phyloP scores from a whole-genome alignment of 2,797 vertebrate species.

The Orientallactaga sibirica region DNA sequence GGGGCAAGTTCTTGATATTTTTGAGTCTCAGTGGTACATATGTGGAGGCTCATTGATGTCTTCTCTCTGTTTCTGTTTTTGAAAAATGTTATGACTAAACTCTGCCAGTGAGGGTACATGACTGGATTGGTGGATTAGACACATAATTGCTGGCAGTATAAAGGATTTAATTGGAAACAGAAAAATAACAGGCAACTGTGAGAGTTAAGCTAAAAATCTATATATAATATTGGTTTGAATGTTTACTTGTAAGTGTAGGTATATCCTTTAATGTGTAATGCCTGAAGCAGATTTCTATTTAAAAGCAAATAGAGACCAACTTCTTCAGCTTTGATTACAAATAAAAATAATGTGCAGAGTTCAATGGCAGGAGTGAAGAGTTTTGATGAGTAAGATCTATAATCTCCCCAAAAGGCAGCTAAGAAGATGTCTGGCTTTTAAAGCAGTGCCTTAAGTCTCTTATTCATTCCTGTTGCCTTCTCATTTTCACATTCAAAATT shows the following conservation, averaged over 20 bases:
- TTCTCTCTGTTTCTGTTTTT: background rate
- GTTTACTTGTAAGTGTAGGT: slow-evolving; percentile 44
- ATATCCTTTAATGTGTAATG: slow-evolving; percentile 70
- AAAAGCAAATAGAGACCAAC: slow-evolving; percentile 82
- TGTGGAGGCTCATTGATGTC: background rate
- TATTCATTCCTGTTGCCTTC: slow-evolving; percentile 75
- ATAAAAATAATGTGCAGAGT: slow-evolving; percentile 71
- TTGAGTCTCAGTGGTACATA: background rate
- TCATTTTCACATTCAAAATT: slow-evolving; percentile 74
- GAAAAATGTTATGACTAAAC: background rate
- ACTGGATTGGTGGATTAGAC: background rate
- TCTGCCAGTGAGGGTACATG: background rate
- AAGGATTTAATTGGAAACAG: slow-evolving; percentile 40
- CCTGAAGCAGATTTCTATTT: slow-evolving; percentile 79
- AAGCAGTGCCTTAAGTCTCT: slow-evolving; percentile 74
- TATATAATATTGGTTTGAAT: background rate
- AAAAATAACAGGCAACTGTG: background rate
- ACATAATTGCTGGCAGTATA: background rate
- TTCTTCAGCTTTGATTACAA: slow-evolving; percentile 78
- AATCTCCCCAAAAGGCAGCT: slow-evolving; percentile 76
- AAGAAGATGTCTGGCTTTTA: slow-evolving; percentile 79
- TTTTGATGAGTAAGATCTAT: slow-evolving; percentile 79
- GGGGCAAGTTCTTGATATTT: background rate
- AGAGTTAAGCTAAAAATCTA: background rate
- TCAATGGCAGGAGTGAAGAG: slow-evolving; percentile 72